Percentiles rank a stretch among this genome's conserved stretches.
Evolutionary conservation across 2,888 invertebrate genomes (phyloP).

Genomic region (Horisme vitalbata): DNA sequence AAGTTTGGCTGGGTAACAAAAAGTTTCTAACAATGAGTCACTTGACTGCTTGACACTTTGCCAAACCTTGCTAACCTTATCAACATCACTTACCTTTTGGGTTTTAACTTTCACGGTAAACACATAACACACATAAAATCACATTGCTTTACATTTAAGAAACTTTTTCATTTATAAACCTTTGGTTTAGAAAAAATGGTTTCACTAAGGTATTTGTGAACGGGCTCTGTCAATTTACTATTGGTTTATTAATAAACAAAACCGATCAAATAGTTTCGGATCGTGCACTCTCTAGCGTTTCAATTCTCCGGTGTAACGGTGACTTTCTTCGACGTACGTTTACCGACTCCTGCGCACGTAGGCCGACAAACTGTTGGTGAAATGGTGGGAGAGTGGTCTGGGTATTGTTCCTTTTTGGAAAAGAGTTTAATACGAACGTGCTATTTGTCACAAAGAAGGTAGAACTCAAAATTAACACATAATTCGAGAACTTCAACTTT

Average conservation of each 20-base stretch:
- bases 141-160: constrained; percentile 28
- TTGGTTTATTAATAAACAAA: constrained; percentile 8
- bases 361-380: constrained; percentile 43
- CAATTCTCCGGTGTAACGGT: constrained; percentile 42
- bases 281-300: constrained; percentile 25
- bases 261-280: constrained; percentile 21
- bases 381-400: constrained; percentile 54
- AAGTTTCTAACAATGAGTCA: constrained; percentile 8
- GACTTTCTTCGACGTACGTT: constrained; percentile 58
- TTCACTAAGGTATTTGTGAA: too few relatives aligned
- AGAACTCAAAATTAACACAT: not conserved
- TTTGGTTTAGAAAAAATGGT: not conserved
- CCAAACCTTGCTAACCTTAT: constrained; percentile 4
- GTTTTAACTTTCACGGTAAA: constrained; percentile 43
- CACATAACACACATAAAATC: constrained; percentile 38
- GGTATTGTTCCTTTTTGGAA: constrained; percentile 32
- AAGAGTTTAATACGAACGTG: constrained; percentile 16
- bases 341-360: constrained; percentile 55
- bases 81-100: constrained; percentile 37
- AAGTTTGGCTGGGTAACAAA: not conserved
- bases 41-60: not conserved
- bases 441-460: constrained; percentile 2
- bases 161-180: constrained; percentile 3
- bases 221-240: constrained; percentile 11
- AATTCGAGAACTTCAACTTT: not conserved